These are phyloP conservation scores for Venustaconcha ellipsiformis DNA, from an alignment of 1,140 invertebrate genomes.

Conservation along the genomic window DNA sequence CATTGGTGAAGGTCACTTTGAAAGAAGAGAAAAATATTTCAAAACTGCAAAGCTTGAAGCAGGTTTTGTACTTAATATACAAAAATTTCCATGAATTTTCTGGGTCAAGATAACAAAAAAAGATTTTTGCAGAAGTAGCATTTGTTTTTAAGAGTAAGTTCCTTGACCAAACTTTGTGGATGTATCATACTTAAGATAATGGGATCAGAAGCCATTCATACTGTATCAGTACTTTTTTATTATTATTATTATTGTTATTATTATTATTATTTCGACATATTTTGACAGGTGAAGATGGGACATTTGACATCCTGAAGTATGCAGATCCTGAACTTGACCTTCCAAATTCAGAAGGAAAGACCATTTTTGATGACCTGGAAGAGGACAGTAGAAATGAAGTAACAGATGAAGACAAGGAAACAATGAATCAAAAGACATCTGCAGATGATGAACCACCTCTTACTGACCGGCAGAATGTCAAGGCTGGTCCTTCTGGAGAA, in stretches of 20 bases:
- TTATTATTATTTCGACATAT: too few relatives aligned
- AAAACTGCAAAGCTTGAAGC: too few relatives aligned
- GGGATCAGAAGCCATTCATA: too few relatives aligned
- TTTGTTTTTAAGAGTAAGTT: not conserved
- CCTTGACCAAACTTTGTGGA: not conserved
- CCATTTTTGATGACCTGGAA: constrained; percentile 67
- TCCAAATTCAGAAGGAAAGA: constrained; percentile 49
- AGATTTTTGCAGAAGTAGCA: not conserved
- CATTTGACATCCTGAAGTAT: constrained; percentile 93
- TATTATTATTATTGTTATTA: too few relatives aligned
- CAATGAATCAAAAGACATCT: constrained; percentile 28
- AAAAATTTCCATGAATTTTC: too few relatives aligned
- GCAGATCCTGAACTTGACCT: constrained; percentile 93
- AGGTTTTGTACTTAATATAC: too few relatives aligned
- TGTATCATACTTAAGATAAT: not conserved
- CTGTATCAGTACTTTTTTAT: too few relatives aligned
- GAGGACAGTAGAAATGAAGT: constrained; percentile 65
- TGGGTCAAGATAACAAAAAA: too few relatives aligned
- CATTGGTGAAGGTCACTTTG: too few relatives aligned
- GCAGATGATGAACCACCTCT: constrained; percentile 11
- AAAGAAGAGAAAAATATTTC: too few relatives aligned
- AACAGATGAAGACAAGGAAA: constrained; percentile 19
- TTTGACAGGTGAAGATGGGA: constrained; percentile 82
- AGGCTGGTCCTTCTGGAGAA: constrained; percentile 2
- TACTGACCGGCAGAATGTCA: constrained; percentile 25